These are phyloP conservation scores for Patella depressa DNA, from an alignment of 2,888 invertebrate species.

Conservation along the genomic window DNA sequence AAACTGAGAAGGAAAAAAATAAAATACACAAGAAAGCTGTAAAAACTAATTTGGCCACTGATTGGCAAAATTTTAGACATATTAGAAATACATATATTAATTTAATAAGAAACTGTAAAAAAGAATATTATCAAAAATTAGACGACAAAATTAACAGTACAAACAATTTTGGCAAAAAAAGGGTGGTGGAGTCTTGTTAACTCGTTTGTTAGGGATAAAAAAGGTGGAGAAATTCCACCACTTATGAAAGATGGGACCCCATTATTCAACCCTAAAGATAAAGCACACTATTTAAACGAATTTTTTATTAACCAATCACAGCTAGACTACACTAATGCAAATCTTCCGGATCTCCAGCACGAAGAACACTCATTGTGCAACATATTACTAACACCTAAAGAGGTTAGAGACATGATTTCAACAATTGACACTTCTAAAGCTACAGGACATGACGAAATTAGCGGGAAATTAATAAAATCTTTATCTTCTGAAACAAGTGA, in stretches of 20 bases:
- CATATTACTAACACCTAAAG: not conserved
- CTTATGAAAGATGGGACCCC: not conserved
- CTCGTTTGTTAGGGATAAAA: not conserved
- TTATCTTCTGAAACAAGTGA: not conserved
- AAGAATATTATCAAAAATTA: not conserved
- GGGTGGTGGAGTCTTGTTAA: not conserved
- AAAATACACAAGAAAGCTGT: not conserved
- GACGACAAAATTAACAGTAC: not conserved
- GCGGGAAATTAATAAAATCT: not conserved
- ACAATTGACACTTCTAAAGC: not conserved
- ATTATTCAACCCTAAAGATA: not conserved
- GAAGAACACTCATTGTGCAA: not conserved
- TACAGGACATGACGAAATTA: not conserved
- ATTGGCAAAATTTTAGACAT: not conserved
- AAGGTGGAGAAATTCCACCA: not conserved
- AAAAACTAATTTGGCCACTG: not conserved
- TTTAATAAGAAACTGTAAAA: not conserved
- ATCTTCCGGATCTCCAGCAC: not conserved
- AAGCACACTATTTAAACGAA: not conserved
- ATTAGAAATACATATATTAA: slow-evolving; percentile 4
- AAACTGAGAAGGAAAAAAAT: not conserved
- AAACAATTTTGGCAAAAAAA: not conserved
- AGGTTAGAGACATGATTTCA: not conserved
- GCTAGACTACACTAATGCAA: not conserved
- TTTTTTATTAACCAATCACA: slow-evolving; percentile 2